These are phyloP conservation scores for Eutrigla gurnardus DNA, from an alignment of 2,797 vertebrate genomes.

Conservation along the genomic window DNA sequence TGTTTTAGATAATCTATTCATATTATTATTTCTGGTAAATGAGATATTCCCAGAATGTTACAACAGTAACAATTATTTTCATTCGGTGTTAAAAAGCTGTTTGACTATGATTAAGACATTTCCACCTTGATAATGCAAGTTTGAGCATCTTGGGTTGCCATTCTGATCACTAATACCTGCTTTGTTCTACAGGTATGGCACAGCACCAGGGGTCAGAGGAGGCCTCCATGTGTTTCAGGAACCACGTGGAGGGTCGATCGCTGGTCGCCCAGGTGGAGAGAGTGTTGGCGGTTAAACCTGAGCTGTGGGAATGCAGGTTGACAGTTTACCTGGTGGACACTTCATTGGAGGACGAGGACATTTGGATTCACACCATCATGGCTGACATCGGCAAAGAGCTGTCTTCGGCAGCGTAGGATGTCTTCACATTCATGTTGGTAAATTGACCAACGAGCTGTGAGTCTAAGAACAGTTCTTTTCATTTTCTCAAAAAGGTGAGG, in stretches of 20 bases:
- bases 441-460: neutral
- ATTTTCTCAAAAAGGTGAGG: conserved; percentile 10
- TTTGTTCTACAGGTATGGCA: conserved; percentile 73
- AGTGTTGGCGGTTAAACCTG: conserved; percentile 76
- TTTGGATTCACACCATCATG: conserved; percentile 96
- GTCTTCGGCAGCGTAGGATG: conserved; percentile 42
- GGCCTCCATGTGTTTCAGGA: conserved; percentile 92
- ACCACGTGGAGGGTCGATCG: conserved; percentile 92
- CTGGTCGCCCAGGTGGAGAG: conserved; percentile 91
- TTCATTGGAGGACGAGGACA: conserved; percentile 84
- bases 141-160: neutral
- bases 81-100: too few relatives aligned
- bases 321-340: conserved; percentile 94
- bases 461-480: neutral
- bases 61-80: neutral
- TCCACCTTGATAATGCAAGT: neutral
- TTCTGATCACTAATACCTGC: neutral
- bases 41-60: neutral
- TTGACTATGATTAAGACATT: neutral
- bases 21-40: neutral
- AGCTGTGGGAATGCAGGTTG: conserved; percentile 86
- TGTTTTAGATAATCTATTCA: neutral
- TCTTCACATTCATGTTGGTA: neutral
- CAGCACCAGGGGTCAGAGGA: conserved; percentile 91
- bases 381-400: conserved; percentile 81